Percentiles rank a stretch among this genome's conserved stretches.
Evolutionary conservation across 64 coral and sea anemone species (phyloP).

Genomic region (Porites australiensis): DNA sequence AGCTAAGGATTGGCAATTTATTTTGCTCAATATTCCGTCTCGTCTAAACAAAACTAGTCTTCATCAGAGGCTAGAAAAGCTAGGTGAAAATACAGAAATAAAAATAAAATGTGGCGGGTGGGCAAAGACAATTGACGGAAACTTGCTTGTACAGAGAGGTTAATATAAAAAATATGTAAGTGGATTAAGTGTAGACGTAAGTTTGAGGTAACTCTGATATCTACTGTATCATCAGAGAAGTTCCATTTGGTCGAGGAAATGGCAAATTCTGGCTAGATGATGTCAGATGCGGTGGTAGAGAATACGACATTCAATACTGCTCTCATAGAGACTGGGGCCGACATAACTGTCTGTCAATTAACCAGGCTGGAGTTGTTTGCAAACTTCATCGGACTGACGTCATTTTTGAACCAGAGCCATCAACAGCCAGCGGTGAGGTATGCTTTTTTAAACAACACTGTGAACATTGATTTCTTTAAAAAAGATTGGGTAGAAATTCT

Average conservation of each 20-base stretch:
- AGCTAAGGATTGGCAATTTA: too few species aligned
- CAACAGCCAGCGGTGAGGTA: constrained; percentile 59
- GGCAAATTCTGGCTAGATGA: constrained; percentile 74
- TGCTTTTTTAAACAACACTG: background rate
- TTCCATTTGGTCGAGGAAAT: constrained; percentile 70
- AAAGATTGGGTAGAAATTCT: too few species aligned
- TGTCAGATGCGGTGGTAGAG: constrained; percentile 75
- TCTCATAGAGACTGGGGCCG: constrained; percentile 83
- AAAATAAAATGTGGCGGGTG: too few species aligned
- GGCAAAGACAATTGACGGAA: too few species aligned
- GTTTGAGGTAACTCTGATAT: background rate
- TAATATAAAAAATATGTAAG: too few species aligned
- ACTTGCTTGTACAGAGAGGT: too few species aligned
- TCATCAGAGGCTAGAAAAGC: too few species aligned
- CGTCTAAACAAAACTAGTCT: too few species aligned
- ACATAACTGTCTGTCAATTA: constrained; percentile 54
- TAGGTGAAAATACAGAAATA: too few species aligned
- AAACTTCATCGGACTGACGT: constrained; percentile 30
- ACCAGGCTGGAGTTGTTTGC: constrained; percentile 86
- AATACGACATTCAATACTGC: constrained; percentile 58
- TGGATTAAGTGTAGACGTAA: background rate
- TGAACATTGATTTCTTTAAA: too few species aligned
- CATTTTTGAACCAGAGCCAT: constrained; percentile 50
- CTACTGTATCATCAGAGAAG: background rate
- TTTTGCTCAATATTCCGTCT: too few species aligned